A percentile compares a stretch with the other conserved stretches of the same genome.
Conservation (phyloP, 2,888 invertebrate species). For the Drosophila ezoana region DNA sequence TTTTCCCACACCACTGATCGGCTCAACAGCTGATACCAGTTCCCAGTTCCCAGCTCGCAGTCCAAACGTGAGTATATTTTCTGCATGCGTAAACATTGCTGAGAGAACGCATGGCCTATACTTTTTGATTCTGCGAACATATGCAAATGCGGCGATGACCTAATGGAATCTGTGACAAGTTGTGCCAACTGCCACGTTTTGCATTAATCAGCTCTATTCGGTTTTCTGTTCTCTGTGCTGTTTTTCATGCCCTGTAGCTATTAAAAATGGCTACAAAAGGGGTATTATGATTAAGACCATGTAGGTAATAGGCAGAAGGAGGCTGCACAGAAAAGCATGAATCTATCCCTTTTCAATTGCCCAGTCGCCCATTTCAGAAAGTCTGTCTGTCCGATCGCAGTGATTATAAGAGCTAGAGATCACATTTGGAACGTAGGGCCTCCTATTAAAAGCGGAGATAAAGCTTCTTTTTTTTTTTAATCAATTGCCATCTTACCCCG, state of each 20-base stretch:
- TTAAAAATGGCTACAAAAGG: background rate
- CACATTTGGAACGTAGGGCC: too few relatives aligned
- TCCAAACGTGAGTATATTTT: conserved; percentile 16
- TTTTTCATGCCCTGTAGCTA: background rate
- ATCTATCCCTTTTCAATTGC: too few relatives aligned
- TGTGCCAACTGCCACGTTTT: conserved; percentile 70
- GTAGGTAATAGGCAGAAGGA: background rate
- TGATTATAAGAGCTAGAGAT: too few relatives aligned
- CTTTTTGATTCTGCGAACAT: conserved; percentile 43
- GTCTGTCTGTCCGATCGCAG: too few relatives aligned
- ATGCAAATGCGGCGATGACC: conserved; percentile 76
- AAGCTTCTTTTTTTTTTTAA: too few relatives aligned
- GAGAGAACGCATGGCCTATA: conserved; percentile 49
- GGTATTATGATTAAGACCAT: background rate
- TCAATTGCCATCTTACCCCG: too few relatives aligned
- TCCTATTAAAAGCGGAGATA: too few relatives aligned
- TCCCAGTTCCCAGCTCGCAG: conserved; percentile 7
- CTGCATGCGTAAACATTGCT: conserved; percentile 12
- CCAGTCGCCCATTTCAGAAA: too few relatives aligned
- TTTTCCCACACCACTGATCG: conserved; percentile 51
- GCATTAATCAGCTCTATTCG: conserved; percentile 70
- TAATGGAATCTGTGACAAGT: conserved; percentile 77
- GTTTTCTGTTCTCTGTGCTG: conserved; percentile 15
- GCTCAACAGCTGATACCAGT: conserved; percentile 35
- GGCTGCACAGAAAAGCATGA: too few relatives aligned